Conservation (phyloP, 2,888 invertebrate species). For the Trichogramma evanescens region DNA sequence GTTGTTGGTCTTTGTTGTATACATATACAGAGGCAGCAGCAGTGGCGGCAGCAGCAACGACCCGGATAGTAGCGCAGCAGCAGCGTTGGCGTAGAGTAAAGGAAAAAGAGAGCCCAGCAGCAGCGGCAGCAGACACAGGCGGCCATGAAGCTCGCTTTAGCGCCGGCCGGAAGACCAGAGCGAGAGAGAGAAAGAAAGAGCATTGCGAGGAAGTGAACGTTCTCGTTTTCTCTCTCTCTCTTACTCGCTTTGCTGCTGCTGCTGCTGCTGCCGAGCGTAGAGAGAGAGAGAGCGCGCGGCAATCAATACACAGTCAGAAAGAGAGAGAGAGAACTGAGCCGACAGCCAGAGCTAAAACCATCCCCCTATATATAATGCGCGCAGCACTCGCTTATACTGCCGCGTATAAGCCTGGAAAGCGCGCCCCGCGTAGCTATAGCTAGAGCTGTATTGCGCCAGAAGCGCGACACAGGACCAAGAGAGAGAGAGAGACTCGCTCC, state of each 20-base stretch:
- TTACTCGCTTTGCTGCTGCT: slow-evolving; percentile 2
- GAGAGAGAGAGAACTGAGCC: slow-evolving; percentile 26
- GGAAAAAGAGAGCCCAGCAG: slow-evolving; percentile 6
- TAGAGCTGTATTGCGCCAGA: background rate
- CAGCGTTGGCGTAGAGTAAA: slow-evolving; percentile 11
- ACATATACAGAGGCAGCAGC: background rate
- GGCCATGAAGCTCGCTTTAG: slow-evolving; percentile 8
- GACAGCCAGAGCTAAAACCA: slow-evolving; percentile 41
- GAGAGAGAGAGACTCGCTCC: background rate
- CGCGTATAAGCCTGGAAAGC: background rate
- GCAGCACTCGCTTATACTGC: slow-evolving; percentile 17
- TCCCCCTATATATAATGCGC: slow-evolving; percentile 24
- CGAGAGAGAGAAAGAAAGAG: slow-evolving; percentile 28
- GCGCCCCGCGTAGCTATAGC: no score
- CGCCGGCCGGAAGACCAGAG: slow-evolving; percentile 24
- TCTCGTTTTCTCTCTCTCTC: background rate
- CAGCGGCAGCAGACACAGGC: slow-evolving; percentile 8
- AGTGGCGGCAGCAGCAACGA: background rate
- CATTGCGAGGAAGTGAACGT: slow-evolving; percentile 31
- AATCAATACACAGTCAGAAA: slow-evolving; percentile 38
- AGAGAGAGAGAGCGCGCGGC: slow-evolving; percentile 27
- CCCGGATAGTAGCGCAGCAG: background rate
- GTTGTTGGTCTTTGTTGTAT: background rate
- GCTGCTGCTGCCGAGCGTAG: slow-evolving; percentile 1
- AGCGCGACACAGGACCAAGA: background rate